A percentile compares a stretch with the other conserved stretches of the same genome.
These are phyloP conservation scores for Saccostrea echinata DNA, from an alignment of 1,140 invertebrate genomes.

Conservation along the genomic window DNA sequence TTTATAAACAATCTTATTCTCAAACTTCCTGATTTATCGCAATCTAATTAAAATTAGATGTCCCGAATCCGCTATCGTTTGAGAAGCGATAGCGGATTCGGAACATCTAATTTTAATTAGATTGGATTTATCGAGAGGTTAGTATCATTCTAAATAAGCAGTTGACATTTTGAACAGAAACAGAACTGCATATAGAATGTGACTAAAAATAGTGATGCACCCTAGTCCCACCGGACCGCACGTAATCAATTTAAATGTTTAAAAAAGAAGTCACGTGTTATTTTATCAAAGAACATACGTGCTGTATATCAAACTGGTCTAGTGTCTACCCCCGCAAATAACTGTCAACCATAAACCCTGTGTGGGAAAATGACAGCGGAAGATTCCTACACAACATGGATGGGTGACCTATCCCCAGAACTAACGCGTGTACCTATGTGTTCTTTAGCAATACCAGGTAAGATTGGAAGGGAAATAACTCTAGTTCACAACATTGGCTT, in stretches of 20 bases:
- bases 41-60: too few relatives aligned
- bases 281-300: background rate
- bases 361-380: background rate
- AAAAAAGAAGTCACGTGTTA: background rate
- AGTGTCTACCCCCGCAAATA: background rate
- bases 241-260: background rate
- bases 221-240: too few relatives aligned
- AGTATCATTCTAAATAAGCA: too few relatives aligned
- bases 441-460: constrained; percentile 20
- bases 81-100: too few relatives aligned
- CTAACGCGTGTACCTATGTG: background rate
- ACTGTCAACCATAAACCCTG: background rate
- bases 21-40: too few relatives aligned
- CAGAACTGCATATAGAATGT: too few relatives aligned
- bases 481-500: background rate
- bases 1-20: too few relatives aligned
- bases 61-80: too few relatives aligned
- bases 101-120: too few relatives aligned
- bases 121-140: too few relatives aligned
- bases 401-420: background rate
- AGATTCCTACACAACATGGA: background rate
- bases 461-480: background rate
- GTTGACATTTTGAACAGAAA: too few relatives aligned
- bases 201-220: too few relatives aligned
- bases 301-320: background rate